phyloP scores from a whole-genome alignment of 2,113 vertebrate genomes.

The Zosterops borbonicus region DNA sequence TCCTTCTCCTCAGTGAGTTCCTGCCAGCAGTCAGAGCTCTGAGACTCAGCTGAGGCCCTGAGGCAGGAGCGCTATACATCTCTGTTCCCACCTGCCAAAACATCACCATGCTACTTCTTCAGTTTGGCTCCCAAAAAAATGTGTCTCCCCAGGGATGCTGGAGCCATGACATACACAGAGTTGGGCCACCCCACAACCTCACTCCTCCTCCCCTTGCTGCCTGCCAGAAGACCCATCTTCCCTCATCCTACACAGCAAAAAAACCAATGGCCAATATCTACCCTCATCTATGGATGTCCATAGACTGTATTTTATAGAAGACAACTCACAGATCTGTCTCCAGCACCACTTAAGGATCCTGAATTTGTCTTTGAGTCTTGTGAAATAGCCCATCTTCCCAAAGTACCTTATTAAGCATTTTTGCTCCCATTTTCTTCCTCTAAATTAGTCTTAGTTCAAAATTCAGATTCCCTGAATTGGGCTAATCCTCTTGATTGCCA shows the following conservation, averaged over 20 bases:
- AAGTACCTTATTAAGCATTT: not conserved
- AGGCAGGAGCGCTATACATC: accelerated
- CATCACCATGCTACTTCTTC: not conserved
- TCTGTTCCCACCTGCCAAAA: not conserved
- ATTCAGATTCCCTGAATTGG: not conserved
- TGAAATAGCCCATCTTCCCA: not conserved
- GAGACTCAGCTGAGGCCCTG: not conserved
- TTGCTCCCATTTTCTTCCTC: not conserved
- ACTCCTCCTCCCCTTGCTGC: not conserved
- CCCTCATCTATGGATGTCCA: not conserved
- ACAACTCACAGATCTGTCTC: not conserved
- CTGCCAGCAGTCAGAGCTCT: not conserved
- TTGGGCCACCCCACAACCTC: not conserved
- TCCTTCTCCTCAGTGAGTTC: not conserved
- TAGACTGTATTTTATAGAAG: not conserved
- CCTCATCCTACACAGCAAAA: not conserved
- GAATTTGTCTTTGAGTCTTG: not conserved
- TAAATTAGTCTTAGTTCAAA: not conserved
- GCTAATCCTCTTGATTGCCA: not conserved
- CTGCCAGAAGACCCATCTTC: not conserved
- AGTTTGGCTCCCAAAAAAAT: not conserved
- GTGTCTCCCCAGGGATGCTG: not conserved
- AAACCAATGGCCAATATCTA: too few species aligned
- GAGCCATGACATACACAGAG: not conserved
- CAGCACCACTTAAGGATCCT: not conserved